Base-by-base conservation (phyloP, 2,797 vertebrate species). In the Microcaecilia unicolor region DNA sequence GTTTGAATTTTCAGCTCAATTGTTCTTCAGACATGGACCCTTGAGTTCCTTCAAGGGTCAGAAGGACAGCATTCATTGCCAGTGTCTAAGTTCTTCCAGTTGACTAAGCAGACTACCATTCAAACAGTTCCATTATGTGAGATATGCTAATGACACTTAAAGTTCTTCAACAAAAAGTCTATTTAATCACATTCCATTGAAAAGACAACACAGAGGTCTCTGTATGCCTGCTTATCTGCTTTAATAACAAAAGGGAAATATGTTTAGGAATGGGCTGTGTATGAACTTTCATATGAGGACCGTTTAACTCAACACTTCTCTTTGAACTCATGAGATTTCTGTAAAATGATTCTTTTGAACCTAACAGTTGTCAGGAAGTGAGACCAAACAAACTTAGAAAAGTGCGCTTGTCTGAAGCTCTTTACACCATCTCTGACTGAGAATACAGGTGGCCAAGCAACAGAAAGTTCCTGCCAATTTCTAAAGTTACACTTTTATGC, bases 401-500 rank as follows among this genome's bases (percentile, higher is more conserved):
- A 64, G 53, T 48, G 45, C 61, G 61, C 58, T 80, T 72, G 62
- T 67, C 62, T 61, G 55, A 68, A 70, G 42, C 43, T 55, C 63
- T 41, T 68, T 72, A 31, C 64, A 64, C 66, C 51, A 2, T 69
- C 66, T 76, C 69, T 80, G 70, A 71, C 78, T 78, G 72, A 58
- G 66, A 67, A 65, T 82, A 81, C 83, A 85, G 82, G 78, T 85
- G 87, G 77, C 78, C 74, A 70, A 75, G 67, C 67, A n/a, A 70
- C 67, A 57, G 41, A 77, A 51, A 80, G 78, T 88, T 89, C 89
- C 87, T 78, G 72, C 81, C 90, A 82, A 84, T 88, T 91, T 91
- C 90, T 91, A 80, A 77, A 83, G 84, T 83, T 89, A 77, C 72
- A 76, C 85, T 92, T 93, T 92, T 89, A 90, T 93, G 86, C 74